A percentile compares a stretch with the other conserved stretches of the same genome.
phyloP scores from a whole-genome alignment of 2,888 invertebrate species.

The Drosophila helvetica region DNA sequence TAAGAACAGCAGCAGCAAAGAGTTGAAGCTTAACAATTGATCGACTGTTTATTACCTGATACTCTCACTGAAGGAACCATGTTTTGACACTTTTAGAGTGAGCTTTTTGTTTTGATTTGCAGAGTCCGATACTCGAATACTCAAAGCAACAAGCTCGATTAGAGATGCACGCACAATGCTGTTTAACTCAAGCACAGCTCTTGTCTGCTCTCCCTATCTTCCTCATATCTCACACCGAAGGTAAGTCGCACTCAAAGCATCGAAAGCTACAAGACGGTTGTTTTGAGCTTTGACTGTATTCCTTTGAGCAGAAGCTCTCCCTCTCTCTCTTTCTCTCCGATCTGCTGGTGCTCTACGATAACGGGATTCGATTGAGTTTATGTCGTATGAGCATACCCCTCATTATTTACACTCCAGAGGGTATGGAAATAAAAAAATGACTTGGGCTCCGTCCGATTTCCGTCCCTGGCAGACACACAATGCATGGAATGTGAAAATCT shows the following conservation, averaged over 20 bases:
- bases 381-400: background rate
- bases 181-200: too few relatives aligned
- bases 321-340: background rate
- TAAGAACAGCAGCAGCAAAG: background rate
- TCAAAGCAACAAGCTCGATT: too few relatives aligned
- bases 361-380: background rate
- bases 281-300: too few relatives aligned
- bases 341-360: background rate
- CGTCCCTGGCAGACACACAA: conserved; percentile 67
- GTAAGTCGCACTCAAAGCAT: too few relatives aligned
- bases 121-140: too few relatives aligned
- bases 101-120: background rate
- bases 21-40: background rate
- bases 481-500: conserved; percentile 79
- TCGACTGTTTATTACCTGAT: conserved; percentile 15
- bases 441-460: conserved; percentile 56
- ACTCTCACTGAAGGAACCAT: background rate
- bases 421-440: conserved; percentile 60
- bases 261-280: too few relatives aligned
- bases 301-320: too few relatives aligned
- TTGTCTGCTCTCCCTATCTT: too few relatives aligned
- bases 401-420: conserved; percentile 31
- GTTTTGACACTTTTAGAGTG: background rate
- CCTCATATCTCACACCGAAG: too few relatives aligned
- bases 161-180: too few relatives aligned